Conservation (phyloP, 1,140 invertebrate genomes). For the Drosophila arizonae region DNA sequence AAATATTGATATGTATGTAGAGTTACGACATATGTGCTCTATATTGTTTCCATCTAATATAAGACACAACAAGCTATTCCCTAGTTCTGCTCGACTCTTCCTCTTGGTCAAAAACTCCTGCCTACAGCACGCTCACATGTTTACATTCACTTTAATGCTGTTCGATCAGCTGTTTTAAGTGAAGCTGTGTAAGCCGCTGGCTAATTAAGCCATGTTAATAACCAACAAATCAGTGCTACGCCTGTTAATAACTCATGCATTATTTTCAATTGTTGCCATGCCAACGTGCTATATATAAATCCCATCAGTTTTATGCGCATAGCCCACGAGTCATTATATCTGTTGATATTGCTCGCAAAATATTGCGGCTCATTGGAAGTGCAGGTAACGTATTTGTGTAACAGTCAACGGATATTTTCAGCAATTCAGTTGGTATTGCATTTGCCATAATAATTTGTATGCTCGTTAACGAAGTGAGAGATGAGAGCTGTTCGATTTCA, state of each 20-base stretch:
- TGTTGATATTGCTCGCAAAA: conserved; percentile 43
- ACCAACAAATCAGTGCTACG: conserved; percentile 53
- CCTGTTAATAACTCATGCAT: conserved; percentile 62
- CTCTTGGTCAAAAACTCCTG: not conserved
- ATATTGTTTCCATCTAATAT: too few species aligned
- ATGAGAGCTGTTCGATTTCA: too few species aligned
- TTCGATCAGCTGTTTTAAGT: conserved; percentile 50
- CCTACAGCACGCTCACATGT: conserved; percentile 7
- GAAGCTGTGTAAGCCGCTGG: conserved; percentile 57
- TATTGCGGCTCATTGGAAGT: conserved; percentile 71
- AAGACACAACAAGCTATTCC: too few species aligned
- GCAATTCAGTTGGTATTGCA: too few species aligned
- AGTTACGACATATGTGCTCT: too few species aligned
- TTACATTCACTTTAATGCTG: not conserved
- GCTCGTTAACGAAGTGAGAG: too few species aligned
- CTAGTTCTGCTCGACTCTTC: too few species aligned
- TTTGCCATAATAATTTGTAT: too few species aligned
- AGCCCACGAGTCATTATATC: not conserved
- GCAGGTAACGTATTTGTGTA: conserved; percentile 56
- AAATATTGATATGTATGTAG: too few species aligned
- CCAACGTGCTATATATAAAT: not conserved
- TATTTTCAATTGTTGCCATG: conserved; percentile 15
- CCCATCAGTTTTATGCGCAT: conserved; percentile 28
- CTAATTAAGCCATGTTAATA: conserved; percentile 77
- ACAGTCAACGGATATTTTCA: conserved; percentile 26